A percentile compares a stretch with the other conserved stretches of the same genome.
Evolutionary conservation across 2,797 vertebrate genomes (phyloP).

Genomic region (Ceyx erithaca): DNA sequence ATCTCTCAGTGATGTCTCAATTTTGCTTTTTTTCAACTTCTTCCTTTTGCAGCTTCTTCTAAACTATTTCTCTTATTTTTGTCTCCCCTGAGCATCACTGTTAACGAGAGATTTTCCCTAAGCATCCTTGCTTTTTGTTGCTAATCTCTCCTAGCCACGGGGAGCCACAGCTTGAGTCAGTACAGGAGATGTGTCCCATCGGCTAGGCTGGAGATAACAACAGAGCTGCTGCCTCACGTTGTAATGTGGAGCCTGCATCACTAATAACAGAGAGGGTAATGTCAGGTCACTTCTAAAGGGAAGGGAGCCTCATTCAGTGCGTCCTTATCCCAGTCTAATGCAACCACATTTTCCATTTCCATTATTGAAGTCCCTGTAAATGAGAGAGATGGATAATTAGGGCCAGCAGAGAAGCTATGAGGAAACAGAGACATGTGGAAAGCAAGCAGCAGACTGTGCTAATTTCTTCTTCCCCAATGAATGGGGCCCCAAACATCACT

Average conservation of each 20-base stretch:
- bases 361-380: not conserved
- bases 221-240: not conserved
- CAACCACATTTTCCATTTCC: not conserved
- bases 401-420: not conserved
- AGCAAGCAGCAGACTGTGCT: not conserved
- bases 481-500: constrained; percentile 13
- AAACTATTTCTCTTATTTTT: not conserved
- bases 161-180: not conserved
- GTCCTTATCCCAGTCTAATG: not conserved
- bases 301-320: not conserved
- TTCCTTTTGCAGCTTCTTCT: not conserved
- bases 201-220: not conserved
- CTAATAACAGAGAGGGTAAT: not conserved
- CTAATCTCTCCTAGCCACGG: not conserved
- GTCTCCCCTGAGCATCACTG: not conserved
- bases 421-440: not conserved
- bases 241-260: not conserved
- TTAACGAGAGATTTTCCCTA: not conserved
- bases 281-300: not conserved
- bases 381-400: constrained; percentile 26
- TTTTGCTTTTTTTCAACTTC: not conserved
- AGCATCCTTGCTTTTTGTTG: not conserved
- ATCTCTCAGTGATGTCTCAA: not conserved
- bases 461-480: not conserved
- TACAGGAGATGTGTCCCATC: not conserved